Percentiles rank a stretch among this genome's conserved stretches.
Conservation (phyloP, 2,888 invertebrate genomes). For the Balanococcus diminutus region DNA sequence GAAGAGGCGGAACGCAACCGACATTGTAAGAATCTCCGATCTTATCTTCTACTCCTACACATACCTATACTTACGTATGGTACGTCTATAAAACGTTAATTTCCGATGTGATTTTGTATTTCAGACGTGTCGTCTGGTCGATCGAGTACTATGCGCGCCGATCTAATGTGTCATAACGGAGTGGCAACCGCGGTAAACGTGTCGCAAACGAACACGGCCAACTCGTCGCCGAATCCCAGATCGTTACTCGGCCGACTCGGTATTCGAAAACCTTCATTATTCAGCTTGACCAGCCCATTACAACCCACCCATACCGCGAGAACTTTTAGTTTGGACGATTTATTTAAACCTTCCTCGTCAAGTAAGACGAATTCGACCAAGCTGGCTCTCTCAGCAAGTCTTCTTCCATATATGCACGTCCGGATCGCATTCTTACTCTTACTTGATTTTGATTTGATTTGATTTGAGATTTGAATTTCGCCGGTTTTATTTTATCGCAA, state of each 20-base stretch:
- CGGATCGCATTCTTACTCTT: not conserved
- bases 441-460: no score
- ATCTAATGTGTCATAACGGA: slow-evolving; percentile 45
- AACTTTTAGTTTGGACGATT: slow-evolving; percentile 88
- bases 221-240: slow-evolving; percentile 62
- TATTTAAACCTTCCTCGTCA: slow-evolving; percentile 68
- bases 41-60: no score
- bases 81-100: not conserved
- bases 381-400: slow-evolving; percentile 41
- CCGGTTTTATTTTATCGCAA: no score
- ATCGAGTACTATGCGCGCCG: slow-evolving; percentile 20
- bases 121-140: slow-evolving; percentile 32
- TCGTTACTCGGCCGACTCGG: slow-evolving; percentile 82
- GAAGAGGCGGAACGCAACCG: slow-evolving; percentile 79
- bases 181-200: slow-evolving; percentile 45
- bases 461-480: no score
- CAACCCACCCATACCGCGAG: slow-evolving; percentile 63
- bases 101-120: not conserved
- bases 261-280: slow-evolving; percentile 85
- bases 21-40: slow-evolving; percentile 63
- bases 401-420: slow-evolving; percentile 12
- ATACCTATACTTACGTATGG: not conserved
- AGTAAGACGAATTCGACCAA: slow-evolving; percentile 57
- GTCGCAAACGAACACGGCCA: slow-evolving; percentile 53
- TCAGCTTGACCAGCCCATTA: slow-evolving; percentile 75